phyloP scores from a whole-genome alignment of 2,113 vertebrate genomes.

The Hyla sarda region DNA sequence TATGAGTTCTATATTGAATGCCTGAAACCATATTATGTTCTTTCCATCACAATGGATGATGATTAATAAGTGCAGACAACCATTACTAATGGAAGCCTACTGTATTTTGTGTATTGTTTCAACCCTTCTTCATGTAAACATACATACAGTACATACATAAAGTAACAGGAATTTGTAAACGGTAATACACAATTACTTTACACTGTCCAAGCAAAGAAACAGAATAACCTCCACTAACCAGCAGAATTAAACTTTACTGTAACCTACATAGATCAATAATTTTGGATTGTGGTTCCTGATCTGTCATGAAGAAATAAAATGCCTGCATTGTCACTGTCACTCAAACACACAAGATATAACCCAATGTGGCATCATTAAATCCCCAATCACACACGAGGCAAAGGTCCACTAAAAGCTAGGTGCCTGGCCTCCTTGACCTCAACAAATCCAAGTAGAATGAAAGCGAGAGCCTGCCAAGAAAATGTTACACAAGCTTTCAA shows the following conservation, averaged over 20 bases:
- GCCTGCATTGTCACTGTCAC: background rate
- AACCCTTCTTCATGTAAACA: background rate
- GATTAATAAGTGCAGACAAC: background rate
- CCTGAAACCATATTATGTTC: background rate
- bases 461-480: constrained; percentile 47
- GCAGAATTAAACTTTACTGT: background rate
- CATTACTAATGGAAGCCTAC: background rate
- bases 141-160: background rate
- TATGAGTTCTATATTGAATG: no score
- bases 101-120: background rate
- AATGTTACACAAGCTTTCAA: constrained; percentile 50
- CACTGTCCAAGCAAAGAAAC: background rate
- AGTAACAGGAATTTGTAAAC: background rate
- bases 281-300: constrained; percentile 1
- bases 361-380: constrained; percentile 17
- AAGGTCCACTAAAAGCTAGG: constrained; percentile 33
- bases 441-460: constrained; percentile 43
- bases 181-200: background rate
- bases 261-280: background rate
- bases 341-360: background rate
- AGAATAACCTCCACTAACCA: background rate
- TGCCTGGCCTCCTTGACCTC: constrained; percentile 24
- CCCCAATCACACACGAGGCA: constrained; percentile 34
- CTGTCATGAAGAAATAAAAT: background rate
- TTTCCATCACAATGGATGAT: background rate